Evolutionary conservation across 1,140 invertebrate genomes (phyloP), one percentile per base, ranked within the genome.

Genomic region (Macrocentrus cingulum): DNA sequence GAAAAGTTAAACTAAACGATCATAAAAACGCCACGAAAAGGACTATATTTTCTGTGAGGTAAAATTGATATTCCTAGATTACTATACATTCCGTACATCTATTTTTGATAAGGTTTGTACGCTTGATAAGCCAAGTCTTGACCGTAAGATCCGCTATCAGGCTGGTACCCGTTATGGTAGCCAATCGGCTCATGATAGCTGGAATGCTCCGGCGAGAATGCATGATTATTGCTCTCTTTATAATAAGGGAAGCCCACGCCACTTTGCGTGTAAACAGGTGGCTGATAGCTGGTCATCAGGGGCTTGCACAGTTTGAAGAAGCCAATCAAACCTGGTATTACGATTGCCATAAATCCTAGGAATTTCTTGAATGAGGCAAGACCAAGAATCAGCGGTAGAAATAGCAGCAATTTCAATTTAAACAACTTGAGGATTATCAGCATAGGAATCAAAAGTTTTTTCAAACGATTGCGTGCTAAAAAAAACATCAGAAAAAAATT

Each of bases 331-430:
- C 84, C 86, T 20, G 90, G 90, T 59, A 92, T 77, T 18, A 90
- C 82, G 34, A 92, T 84, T 16, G 88, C 88, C 65, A 90, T 75
- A 67, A 92, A 87, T 25, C 87, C 88, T 1, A 92, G 80, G 67
- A 92, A 84, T 65, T 92, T 92, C 75, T 92, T 91, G 68, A 92
- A 89, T 16, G 90, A 91, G 6, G 87, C 90, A 55, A 92, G 75
- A 8, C 90, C 90, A 22, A 92, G 79, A 45, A 92, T 91, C 59
- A 92, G 80, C 1, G 90, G 90, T 67, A 92, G 70, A 76, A 92
- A 91, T 2, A 92, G 79, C 1, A 92, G 76, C 13, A 92, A 76
- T 65, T 92, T 92, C 66, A 92, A 66, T 72, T 92, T 92, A 82
- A 92, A 92, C 42, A 92, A 80, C 71, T 92, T 92, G 54, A 92